phyloP scores from a whole-genome alignment of 1,140 invertebrate genomes.

The Mesaphorura yosii region DNA sequence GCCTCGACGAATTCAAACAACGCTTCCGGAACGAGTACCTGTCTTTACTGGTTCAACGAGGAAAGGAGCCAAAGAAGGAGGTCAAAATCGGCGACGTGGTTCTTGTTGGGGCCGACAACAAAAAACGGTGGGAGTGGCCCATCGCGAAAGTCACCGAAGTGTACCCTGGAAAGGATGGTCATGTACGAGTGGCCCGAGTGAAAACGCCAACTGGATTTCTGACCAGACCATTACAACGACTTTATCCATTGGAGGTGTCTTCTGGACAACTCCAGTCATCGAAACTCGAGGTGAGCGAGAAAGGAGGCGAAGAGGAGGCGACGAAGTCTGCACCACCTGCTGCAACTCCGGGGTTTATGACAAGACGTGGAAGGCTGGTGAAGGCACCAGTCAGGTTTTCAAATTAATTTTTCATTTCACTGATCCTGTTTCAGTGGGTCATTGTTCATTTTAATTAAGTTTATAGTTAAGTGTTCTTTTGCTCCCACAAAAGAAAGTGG shows the following conservation, averaged over 20 bases:
- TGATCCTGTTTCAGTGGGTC: too few species aligned
- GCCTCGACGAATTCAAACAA: not conserved
- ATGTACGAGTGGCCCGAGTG: conserved; percentile 27
- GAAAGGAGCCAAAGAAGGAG: not conserved
- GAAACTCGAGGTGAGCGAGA: not conserved
- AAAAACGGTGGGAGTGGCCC: conserved; percentile 23
- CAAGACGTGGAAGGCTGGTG: not conserved
- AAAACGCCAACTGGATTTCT: conserved; percentile 18
- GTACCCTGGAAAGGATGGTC: conserved; percentile 29
- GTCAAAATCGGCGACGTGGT: conserved; percentile 25
- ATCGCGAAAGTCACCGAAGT: conserved; percentile 25
- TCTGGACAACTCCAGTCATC: not conserved
- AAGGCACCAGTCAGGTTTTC: too few species aligned
- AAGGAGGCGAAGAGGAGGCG: not conserved
- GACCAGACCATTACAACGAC: conserved; percentile 3
- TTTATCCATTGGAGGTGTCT: not conserved
- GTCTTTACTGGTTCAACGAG: not conserved
- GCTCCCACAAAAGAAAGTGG: too few species aligned
- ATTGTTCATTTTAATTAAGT: too few species aligned
- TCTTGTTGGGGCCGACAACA: conserved; percentile 19
- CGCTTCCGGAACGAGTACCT: conserved; percentile 14
- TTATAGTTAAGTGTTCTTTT: too few species aligned
- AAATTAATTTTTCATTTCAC: too few species aligned
- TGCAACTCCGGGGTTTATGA: not conserved
- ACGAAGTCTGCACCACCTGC: not conserved